Evolutionary conservation across 2,113 vertebrate species (phyloP).

Genomic region (Melospiza melodia): DNA sequence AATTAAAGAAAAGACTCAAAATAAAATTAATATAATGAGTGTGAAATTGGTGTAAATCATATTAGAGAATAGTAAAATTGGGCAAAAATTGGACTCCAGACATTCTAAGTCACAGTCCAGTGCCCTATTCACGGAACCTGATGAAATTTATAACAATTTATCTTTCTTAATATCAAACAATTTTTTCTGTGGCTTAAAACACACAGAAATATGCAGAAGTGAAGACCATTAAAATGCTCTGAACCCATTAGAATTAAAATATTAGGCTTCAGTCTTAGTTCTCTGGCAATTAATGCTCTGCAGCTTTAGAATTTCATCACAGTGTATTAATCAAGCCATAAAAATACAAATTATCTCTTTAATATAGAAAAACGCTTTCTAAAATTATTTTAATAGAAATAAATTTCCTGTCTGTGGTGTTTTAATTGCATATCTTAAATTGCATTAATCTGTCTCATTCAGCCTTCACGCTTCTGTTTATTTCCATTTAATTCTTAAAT

Average conservation of each 20-base stretch:
- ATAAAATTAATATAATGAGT: not conserved
- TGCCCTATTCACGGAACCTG: not conserved
- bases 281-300: not conserved
- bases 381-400: constrained; percentile 22
- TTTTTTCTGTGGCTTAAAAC: not conserved
- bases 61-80: not conserved
- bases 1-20: not conserved
- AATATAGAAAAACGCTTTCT: not conserved
- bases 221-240: not conserved
- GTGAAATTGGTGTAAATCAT: not conserved
- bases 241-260: constrained; percentile 13
- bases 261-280: not conserved
- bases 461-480: not conserved
- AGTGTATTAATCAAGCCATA: constrained; percentile 17
- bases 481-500: not conserved
- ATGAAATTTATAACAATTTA: not conserved
- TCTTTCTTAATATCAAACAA: not conserved
- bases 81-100: not conserved
- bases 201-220: not conserved
- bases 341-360: constrained; percentile 40
- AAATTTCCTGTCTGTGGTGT: not conserved
- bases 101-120: not conserved
- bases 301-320: constrained; percentile 19
- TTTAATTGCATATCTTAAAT: constrained; percentile 21
- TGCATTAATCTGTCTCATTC: not conserved